Evolutionary conservation across 2,113 vertebrate species (phyloP).

Genomic region (Tyrannus savana): DNA sequence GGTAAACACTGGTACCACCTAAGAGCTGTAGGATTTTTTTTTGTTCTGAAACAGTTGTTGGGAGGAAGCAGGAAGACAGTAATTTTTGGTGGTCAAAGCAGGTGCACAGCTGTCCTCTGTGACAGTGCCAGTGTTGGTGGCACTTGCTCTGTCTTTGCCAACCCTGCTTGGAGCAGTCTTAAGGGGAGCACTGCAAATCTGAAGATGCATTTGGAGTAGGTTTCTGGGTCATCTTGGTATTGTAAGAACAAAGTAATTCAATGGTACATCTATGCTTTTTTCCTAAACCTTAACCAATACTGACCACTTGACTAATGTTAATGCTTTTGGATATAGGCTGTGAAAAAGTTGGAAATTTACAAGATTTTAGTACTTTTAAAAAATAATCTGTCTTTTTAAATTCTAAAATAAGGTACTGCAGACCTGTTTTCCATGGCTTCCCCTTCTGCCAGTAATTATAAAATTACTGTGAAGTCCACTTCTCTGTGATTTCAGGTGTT

Average conservation of each 20-base stretch:
- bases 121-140: neutral
- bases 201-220: neutral
- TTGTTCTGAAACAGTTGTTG: neutral
- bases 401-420: neutral
- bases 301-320: neutral
- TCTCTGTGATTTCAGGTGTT: neutral
- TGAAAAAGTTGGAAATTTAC: neutral
- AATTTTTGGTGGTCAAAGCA: neutral
- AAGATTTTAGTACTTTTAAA: neutral
- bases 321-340: neutral
- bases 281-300: neutral
- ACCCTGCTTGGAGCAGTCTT: neutral
- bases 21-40: neutral
- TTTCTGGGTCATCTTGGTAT: neutral
- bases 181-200: neutral
- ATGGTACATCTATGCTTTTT: neutral
- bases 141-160: neutral
- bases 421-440: neutral
- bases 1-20: neutral
- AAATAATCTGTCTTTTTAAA: neutral
- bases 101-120: neutral
- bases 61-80: neutral
- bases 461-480: neutral
- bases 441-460: neutral
- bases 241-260: neutral